Evolutionary conservation across 2,888 invertebrate genomes (phyloP), one percentile per base, ranked within the genome.

Genomic region (Melikaiella ostensackeni): DNA sequence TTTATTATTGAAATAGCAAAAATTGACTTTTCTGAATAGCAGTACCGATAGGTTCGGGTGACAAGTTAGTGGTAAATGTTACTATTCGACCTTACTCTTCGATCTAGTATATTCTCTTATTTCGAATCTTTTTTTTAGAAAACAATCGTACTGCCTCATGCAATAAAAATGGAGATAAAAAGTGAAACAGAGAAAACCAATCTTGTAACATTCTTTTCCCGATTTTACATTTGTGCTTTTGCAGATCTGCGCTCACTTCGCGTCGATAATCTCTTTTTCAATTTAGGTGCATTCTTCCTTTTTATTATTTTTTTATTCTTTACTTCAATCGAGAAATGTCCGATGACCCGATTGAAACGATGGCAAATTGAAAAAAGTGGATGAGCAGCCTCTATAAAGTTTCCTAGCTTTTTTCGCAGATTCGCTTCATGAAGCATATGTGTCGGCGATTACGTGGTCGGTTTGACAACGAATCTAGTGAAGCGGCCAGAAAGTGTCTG

Each of bases 361-460:
- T 70, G 70, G 33, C n/a, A 70, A 30, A 50, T 55, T 63, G 33
- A 30, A 24, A 30, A 50, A 21, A 46, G 57, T 38, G 63, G 27
- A 75, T 70, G 24, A 35, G 11, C 46, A 50, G 30, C n/a, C 30
- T 70, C 70, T 55, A n/a, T 70, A 33, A 27, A 38, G 50, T 64
- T 63, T 64, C 21, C 64, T 74, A 21, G 33, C 21, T 70, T 42
- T 33, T 33, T 77, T 21, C 62, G 7, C 55, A 38, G 33, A 46
- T 75, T 19, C 21, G 13, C 75, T 57, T 27, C 24, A 62, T 46
- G 38, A n/a, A 21, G 30, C 35, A 30, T 30, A 30, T 46, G 50
- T 79, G 76, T 77, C 75, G 80, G 35, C 78, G 78, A 84, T 84
- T 84, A 83, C 75, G 75, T 78, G 77, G 75, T 83, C 78, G 80